A percentile compares a stretch with the other conserved stretches of the same genome.
phyloP scores from a whole-genome alignment of 2,888 invertebrate species.

The Rotaria sp. region DNA sequence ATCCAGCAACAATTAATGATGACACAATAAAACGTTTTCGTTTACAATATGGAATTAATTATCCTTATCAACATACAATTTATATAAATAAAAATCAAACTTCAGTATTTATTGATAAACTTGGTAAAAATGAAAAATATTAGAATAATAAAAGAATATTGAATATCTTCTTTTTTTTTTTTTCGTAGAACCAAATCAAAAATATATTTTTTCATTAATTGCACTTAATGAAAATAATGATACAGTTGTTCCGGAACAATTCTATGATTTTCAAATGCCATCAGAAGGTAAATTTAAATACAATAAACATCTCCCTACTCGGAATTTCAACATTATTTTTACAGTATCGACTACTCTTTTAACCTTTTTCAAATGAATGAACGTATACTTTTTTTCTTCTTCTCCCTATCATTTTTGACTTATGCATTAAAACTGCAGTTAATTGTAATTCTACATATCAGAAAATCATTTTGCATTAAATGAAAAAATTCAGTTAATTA shows the following conservation, averaged over 20 bases:
- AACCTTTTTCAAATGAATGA: too few species aligned
- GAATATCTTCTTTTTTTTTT: not conserved
- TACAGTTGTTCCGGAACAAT: not conserved
- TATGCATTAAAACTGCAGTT: too few species aligned
- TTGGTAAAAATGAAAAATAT: not conserved
- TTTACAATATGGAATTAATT: conserved; percentile 3
- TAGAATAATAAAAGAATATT: not conserved
- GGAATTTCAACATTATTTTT: too few species aligned
- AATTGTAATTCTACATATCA: too few species aligned
- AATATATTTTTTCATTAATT: conserved; percentile 26
- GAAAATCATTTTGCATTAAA: too few species aligned
- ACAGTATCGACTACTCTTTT: too few species aligned
- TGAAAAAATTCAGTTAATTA: too few species aligned
- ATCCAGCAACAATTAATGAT: not conserved
- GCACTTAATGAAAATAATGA: conserved; percentile 9
- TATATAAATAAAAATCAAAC: conserved; percentile 2
- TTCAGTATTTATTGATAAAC: not conserved
- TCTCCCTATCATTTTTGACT: too few species aligned
- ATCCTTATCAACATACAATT: conserved; percentile 20
- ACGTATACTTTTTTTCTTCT: too few species aligned
- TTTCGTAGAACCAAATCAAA: not conserved
- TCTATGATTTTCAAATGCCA: conserved; percentile 28
- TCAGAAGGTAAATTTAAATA: not conserved
- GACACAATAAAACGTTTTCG: not conserved
- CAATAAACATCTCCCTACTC: not conserved